Evolutionary conservation across 2,797 vertebrate genomes (phyloP).

Genomic region (Eremophila alpestris): DNA sequence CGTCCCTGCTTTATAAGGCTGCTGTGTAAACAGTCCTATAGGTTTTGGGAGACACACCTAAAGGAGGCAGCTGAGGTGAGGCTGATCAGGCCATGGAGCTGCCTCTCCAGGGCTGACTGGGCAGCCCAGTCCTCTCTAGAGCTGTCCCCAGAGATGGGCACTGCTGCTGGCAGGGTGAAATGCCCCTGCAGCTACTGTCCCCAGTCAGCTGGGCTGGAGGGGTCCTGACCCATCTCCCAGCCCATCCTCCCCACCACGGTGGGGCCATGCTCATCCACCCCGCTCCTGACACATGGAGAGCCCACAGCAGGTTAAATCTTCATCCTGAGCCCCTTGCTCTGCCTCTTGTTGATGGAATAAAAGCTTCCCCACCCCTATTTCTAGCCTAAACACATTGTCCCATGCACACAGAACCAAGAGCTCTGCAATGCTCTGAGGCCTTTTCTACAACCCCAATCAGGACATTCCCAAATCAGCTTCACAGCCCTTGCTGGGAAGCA

Average conservation of each 20-base stretch:
- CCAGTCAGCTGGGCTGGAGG: accelerated
- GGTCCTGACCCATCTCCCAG: background rate
- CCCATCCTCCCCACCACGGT: accelerated
- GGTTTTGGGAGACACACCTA: constrained; percentile 8
- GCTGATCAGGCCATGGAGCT: background rate
- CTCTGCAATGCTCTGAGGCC: background rate
- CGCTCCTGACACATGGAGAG: background rate
- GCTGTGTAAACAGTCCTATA: background rate
- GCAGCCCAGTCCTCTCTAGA: background rate
- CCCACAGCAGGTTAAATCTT: background rate
- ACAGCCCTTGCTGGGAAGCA: background rate
- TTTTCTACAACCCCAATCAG: background rate
- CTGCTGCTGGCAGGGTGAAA: background rate
- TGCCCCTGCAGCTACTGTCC: background rate
- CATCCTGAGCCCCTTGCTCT: background rate
- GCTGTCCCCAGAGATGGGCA: background rate
- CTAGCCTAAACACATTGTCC: accelerated
- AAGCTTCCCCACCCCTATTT: background rate
- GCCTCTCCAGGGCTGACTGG: background rate
- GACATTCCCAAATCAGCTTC: background rate
- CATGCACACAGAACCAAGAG: background rate
- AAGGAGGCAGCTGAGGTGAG: background rate
- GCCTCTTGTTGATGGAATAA: background rate
- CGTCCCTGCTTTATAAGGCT: background rate
- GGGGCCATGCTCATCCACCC: background rate